Evolutionary conservation across 1,140 invertebrate species (phyloP), one percentile per base, ranked within the genome.

Genomic region (silkworm (Bombyx mori)): DNA sequence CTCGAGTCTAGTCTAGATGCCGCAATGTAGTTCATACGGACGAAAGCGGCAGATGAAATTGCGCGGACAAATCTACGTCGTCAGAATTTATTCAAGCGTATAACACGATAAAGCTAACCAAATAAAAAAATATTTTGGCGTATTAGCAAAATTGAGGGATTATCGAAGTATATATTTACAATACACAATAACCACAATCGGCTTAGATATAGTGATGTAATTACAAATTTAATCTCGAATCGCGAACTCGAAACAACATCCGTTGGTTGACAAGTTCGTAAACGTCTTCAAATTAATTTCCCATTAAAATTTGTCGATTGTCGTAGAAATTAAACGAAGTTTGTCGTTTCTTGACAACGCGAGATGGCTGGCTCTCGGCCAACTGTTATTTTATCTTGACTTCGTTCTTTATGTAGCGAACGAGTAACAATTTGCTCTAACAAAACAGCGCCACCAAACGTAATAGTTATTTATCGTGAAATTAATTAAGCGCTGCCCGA

Each of bases 251-350:
- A 61, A 69, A 71, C 66, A 72, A 66, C 68, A 71, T 65, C 61
- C 62, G 58, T 57, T 61, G 67, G 58, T 56, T 61, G 67, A 61
- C 44, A 69, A 74, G 64, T 75, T 75, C 65, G 74, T 73, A 70
- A 75, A 70, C 66, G 59, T 71, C 66, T 72, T 64, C 65, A 72
- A 72, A 73, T 75, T 75, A 75, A 72, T 77, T 77, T 73, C 66
- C 62, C 50, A 58, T 71, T 66, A 68, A 69, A 75, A 71, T 76
- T 75, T 71, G 71, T 73, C 74, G 69, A 79, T 76, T 71, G 68
- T 60, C 62, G 55, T 59, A 55, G 52, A 66, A 72, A 72, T 75
- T 75, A 68, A 72, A 73, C 60, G 64, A 77, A 73, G 69, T 79
- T 72, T 68, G 63, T 56, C 61, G 62, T 73, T 66, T 71, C 66